These are phyloP conservation scores for Bufo bufo DNA, from an alignment of 2,113 vertebrate genomes.

Conservation along the genomic window DNA sequence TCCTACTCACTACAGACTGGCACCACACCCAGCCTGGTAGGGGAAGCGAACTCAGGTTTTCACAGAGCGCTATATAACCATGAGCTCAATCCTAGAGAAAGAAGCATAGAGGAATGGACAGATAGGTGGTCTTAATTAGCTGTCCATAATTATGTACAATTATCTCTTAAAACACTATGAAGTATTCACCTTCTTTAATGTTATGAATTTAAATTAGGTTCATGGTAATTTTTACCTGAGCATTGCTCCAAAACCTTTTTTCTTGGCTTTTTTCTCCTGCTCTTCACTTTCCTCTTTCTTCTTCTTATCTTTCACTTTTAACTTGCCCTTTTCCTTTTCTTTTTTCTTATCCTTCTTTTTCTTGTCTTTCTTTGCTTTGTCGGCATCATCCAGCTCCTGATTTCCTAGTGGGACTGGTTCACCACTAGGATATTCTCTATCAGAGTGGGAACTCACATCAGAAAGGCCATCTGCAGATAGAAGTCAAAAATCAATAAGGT, in stretches of 20 bases:
- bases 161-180: no score
- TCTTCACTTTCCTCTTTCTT: conserved; percentile 85
- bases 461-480: conserved; percentile 80
- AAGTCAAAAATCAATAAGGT: conserved; percentile 61
- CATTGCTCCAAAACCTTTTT: conserved; percentile 86
- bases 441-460: conserved; percentile 86
- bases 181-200: no score
- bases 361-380: conserved; percentile 79
- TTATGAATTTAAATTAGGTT: not conserved
- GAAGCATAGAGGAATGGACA: no score
- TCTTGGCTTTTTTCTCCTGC: conserved; percentile 87
- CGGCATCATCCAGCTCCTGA: conserved; percentile 68
- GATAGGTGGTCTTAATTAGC: no score
- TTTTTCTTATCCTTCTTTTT: conserved; percentile 86
- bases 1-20: no score
- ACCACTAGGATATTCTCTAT: conserved; percentile 81
- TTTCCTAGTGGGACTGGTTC: conserved; percentile 75
- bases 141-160: no score
- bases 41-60: no score
- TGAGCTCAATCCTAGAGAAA: no score
- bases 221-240: conserved; percentile 79
- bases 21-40: no score
- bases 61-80: no score
- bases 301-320: conserved; percentile 86
- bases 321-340: conserved; percentile 85